Conservation (phyloP, 2,113 vertebrate species). For the Cromileptes altivelis region DNA sequence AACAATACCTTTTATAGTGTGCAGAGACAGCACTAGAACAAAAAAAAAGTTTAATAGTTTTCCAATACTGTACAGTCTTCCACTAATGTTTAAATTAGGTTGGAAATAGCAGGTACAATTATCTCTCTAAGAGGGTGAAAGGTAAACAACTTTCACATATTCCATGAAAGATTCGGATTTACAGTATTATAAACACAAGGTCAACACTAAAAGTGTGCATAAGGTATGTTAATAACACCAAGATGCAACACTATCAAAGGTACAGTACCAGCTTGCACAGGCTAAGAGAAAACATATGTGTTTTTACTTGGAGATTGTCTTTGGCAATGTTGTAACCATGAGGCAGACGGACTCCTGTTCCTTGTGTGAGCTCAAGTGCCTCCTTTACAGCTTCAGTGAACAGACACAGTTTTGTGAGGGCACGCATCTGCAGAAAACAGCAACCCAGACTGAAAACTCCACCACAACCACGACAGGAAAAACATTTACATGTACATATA, state of each 20-base stretch:
- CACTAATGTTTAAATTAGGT: background rate
- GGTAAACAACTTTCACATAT: background rate
- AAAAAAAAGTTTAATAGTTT: background rate
- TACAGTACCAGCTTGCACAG: background rate
- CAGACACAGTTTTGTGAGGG: slow-evolving; percentile 78
- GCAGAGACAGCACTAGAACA: background rate
- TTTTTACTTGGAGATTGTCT: slow-evolving; percentile 61
- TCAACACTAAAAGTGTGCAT: background rate
- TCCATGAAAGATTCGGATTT: background rate
- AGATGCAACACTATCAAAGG: background rate
- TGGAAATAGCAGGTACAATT: background rate
- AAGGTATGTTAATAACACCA: background rate
- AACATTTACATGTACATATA: background rate
- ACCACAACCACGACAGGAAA: background rate
- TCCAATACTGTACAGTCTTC: background rate
- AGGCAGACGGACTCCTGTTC: slow-evolving; percentile 62
- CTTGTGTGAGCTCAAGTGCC: slow-evolving; percentile 62
- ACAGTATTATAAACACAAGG: background rate
- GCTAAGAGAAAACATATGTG: background rate
- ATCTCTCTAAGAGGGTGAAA: background rate
- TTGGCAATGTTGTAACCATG: slow-evolving; percentile 41
- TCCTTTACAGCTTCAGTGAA: slow-evolving; percentile 81
- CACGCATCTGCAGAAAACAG: slow-evolving; percentile 63
- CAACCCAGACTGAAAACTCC: slow-evolving; percentile 1
- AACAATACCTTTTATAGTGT: background rate